Evolutionary conservation across 2,113 vertebrate species (phyloP).

Genomic region (Charadrius vociferus): DNA sequence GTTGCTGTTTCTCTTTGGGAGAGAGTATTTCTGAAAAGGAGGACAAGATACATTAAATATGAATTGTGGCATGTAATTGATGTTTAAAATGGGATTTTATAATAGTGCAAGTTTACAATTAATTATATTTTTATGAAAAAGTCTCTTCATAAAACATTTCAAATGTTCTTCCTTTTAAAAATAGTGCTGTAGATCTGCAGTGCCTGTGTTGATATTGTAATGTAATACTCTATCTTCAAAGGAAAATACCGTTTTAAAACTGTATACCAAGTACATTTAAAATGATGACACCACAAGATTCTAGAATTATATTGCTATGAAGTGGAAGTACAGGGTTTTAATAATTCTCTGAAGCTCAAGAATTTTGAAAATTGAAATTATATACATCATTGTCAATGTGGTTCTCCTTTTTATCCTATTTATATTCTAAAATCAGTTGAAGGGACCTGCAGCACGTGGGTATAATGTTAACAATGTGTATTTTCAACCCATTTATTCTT

Average conservation of each 20-base stretch:
- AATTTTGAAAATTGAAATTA: conserved; percentile 45
- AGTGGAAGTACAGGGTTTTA: conserved; percentile 53
- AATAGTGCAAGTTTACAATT: conserved; percentile 25
- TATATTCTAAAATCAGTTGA: conserved; percentile 25
- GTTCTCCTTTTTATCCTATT: conserved; percentile 42
- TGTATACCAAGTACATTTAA: conserved; percentile 54
- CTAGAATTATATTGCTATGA: conserved; percentile 39
- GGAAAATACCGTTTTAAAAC: conserved; percentile 67
- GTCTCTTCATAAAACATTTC: conserved; percentile 8
- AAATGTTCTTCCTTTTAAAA: conserved; percentile 56
- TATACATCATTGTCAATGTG: conserved; percentile 6
- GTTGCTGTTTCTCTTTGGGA: neutral
- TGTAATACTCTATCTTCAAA: conserved; percentile 53
- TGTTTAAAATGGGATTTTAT: conserved; percentile 36
- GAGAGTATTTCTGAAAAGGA: neutral
- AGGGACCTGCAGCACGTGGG: conserved; percentile 12
- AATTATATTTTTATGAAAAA: conserved; percentile 12
- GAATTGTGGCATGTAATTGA: neutral
- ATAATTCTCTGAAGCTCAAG: conserved; percentile 55
- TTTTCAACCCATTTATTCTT: conserved; percentile 38
- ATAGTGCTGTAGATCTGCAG: conserved; percentile 12
- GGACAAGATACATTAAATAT: neutral
- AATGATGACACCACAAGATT: conserved; percentile 50
- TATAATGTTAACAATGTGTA: conserved; percentile 2
- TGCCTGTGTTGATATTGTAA: conserved; percentile 49